Percentiles rank a stretch among this genome's conserved stretches.
Conservation (phyloP, 2,888 invertebrate species). For the Limenitis arthemis region DNA sequence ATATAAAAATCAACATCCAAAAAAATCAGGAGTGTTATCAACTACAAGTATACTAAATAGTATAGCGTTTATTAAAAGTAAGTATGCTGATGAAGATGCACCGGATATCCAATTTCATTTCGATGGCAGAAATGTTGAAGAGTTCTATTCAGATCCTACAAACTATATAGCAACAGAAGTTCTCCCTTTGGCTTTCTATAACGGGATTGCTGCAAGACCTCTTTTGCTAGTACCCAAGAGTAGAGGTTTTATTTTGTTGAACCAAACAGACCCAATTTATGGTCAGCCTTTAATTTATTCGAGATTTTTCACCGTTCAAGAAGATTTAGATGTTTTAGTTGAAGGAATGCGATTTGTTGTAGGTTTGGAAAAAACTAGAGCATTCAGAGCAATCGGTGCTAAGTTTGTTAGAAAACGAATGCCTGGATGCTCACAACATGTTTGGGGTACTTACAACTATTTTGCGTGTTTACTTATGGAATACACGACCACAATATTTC, state of each 20-base stretch:
- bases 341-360: slow-evolving; percentile 73
- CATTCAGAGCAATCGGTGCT: slow-evolving; percentile 72
- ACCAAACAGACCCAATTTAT: slow-evolving; percentile 78
- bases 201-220: slow-evolving; percentile 74
- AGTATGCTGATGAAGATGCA: slow-evolving; percentile 49
- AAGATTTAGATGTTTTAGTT: slow-evolving; percentile 74
- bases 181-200: slow-evolving; percentile 74
- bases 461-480: slow-evolving; percentile 75
- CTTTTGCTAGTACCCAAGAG: slow-evolving; percentile 76
- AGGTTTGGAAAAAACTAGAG: slow-evolving; percentile 71
- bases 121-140: slow-evolving; percentile 69
- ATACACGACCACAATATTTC: slow-evolving; percentile 80
- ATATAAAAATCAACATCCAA: slow-evolving; percentile 48
- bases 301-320: slow-evolving; percentile 74
- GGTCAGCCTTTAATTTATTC: slow-evolving; percentile 82
- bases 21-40: slow-evolving; percentile 66
- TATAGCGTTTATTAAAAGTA: slow-evolving; percentile 74
- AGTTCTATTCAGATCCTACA: slow-evolving; percentile 73
- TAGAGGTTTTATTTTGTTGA: slow-evolving; percentile 74
- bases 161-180: slow-evolving; percentile 57
- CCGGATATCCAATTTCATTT: slow-evolving; percentile 80
- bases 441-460: slow-evolving; percentile 76
- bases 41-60: slow-evolving; percentile 68
- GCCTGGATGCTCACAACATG: slow-evolving; percentile 68
- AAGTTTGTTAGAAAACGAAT: slow-evolving; percentile 68